Conservation (phyloP, 2,888 invertebrate genomes). For the Agrochola lychnidis region DNA sequence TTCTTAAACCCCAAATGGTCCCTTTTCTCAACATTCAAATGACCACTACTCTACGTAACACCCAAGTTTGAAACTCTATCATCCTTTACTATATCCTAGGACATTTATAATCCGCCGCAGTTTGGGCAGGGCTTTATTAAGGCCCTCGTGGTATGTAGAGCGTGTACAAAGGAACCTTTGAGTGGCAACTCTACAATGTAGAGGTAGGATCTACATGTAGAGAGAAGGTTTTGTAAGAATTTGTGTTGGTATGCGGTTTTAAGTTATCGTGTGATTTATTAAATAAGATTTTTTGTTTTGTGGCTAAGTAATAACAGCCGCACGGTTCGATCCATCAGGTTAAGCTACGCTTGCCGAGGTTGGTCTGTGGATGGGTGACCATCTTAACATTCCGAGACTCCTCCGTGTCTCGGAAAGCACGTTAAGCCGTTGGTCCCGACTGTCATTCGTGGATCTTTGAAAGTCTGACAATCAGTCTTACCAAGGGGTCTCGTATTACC, state of each 20-base stretch:
- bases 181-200: slow-evolving; percentile 67
- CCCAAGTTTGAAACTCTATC: slow-evolving; percentile 46
- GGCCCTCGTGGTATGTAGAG: slow-evolving; percentile 70
- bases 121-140: slow-evolving; percentile 70
- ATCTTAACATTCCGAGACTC: too few species aligned
- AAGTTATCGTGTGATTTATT: neutral
- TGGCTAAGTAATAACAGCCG: too few species aligned
- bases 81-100: slow-evolving; percentile 54
- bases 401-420: too few species aligned
- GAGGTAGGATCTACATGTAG: slow-evolving; percentile 46
- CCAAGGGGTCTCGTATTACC: too few species aligned
- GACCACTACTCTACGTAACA: slow-evolving; percentile 37
- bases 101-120: slow-evolving; percentile 65
- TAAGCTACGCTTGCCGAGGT: too few species aligned
- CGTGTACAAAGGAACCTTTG: slow-evolving; percentile 73
- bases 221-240: slow-evolving; percentile 51
- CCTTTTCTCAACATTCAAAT: slow-evolving; percentile 59
- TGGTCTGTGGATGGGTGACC: too few species aligned
- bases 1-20: slow-evolving; percentile 39
- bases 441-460: too few species aligned
- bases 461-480: too few species aligned
- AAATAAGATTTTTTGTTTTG: accelerated
- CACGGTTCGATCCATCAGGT: too few species aligned
- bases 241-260: slow-evolving; percentile 28
- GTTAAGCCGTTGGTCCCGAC: too few species aligned